These are phyloP conservation scores for Platysteira castanea DNA, from an alignment of 2,113 vertebrate species.

Conservation along the genomic window DNA sequence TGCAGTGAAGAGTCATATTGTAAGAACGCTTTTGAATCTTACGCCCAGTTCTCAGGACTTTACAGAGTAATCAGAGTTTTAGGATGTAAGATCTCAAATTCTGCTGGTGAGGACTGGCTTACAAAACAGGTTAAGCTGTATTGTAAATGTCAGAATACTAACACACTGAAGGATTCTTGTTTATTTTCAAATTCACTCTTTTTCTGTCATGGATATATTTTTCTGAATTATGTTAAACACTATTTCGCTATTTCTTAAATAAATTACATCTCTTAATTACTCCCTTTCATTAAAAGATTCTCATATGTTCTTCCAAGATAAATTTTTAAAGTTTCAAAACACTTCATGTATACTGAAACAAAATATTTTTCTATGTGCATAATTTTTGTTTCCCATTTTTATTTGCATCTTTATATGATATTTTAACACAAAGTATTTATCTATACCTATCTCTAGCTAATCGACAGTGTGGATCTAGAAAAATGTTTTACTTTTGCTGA, in stretches of 20 bases:
- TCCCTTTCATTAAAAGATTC: not conserved
- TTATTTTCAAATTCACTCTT: not conserved
- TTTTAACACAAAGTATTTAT: not conserved
- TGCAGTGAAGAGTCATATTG: not conserved
- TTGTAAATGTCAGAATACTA: not conserved
- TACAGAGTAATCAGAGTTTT: not conserved
- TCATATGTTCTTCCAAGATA: not conserved
- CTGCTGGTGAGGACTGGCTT: not conserved
- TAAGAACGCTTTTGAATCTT: not conserved
- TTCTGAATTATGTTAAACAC: not conserved
- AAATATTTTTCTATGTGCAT: accelerated
- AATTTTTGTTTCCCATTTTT: not conserved
- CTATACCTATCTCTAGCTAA: not conserved
- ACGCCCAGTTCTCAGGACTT: not conserved
- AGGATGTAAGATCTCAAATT: not conserved
- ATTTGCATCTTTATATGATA: not conserved
- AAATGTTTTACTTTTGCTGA: not conserved
- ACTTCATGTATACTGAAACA: not conserved
- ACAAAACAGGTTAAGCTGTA: not conserved
- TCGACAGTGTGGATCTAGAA: not conserved
- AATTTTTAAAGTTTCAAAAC: not conserved
- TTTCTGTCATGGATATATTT: not conserved
- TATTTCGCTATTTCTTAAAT: not conserved
- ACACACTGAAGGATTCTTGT: not conserved
- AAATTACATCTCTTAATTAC: not conserved